These are phyloP conservation scores for Dufourea novaeangliae DNA, from an alignment of 1,140 invertebrate species.

Conservation along the genomic window DNA sequence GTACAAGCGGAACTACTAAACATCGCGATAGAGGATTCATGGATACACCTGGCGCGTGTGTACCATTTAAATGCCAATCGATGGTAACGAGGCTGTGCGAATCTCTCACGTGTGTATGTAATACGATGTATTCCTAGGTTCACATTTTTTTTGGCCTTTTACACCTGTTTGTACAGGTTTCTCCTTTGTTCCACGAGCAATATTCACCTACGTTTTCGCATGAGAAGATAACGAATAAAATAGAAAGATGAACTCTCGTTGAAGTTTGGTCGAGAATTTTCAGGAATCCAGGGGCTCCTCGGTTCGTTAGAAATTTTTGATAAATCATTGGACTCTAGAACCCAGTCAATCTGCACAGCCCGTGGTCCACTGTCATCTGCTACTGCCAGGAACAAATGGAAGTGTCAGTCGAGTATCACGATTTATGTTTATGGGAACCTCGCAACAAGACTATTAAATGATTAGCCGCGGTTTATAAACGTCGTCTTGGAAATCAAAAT, in stretches of 20 bases:
- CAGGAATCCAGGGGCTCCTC: background rate
- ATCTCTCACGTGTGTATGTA: slow-evolving; percentile 20
- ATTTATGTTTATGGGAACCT: no score
- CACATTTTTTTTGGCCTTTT: slow-evolving; percentile 50
- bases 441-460: no score
- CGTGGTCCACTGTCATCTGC: no score
- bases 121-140: slow-evolving; percentile 16
- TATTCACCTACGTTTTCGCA: no score
- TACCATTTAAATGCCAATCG: slow-evolving; percentile 55
- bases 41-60: slow-evolving; percentile 3
- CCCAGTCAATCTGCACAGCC: no score
- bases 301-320: background rate
- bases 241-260: background rate
- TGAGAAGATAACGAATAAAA: no score
- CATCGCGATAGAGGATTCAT: slow-evolving; percentile 10
- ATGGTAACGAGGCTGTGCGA: slow-evolving; percentile 47
- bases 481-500: background rate
- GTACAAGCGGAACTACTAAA: background rate
- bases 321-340: no score
- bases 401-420: no score
- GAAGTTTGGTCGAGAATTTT: background rate
- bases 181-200: background rate
- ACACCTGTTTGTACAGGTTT: background rate
- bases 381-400: no score
- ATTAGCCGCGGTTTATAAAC: background rate